A percentile compares a stretch with the other conserved stretches of the same genome.
Evolutionary conservation across 2,113 vertebrate genomes (phyloP).

Genomic region (Ophiodon elongatus): DNA sequence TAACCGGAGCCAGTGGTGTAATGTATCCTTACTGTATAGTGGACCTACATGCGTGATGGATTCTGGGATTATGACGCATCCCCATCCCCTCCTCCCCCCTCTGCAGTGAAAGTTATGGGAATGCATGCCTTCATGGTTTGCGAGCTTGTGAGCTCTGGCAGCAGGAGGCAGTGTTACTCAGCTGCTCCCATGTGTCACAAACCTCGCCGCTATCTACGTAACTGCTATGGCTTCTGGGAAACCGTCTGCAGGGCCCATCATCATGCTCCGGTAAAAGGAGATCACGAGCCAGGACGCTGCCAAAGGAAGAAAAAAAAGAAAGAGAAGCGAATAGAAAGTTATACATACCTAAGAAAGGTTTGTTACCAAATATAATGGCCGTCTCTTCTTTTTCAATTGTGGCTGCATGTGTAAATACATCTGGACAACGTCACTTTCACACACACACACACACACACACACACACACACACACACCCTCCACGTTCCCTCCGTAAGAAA

Average conservation of each 20-base stretch:
- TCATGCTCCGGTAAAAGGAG: constrained; percentile 73
- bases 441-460: constrained; percentile 55
- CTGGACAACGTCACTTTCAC: constrained; percentile 74
- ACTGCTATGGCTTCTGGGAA: constrained; percentile 80
- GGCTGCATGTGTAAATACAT: constrained; percentile 72
- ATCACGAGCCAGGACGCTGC: constrained; percentile 30
- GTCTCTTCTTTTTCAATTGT: constrained; percentile 47
- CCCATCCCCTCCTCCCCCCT: background rate
- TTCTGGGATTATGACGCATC: constrained; percentile 53
- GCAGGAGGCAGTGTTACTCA: constrained; percentile 80
- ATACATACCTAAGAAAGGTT: constrained; percentile 11
- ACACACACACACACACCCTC: constrained; percentile 14
- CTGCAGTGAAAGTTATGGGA: constrained; percentile 22
- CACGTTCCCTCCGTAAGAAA: constrained; percentile 44
- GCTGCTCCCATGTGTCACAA: constrained; percentile 73
- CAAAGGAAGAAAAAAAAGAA: constrained; percentile 45
- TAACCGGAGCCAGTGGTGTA: constrained; percentile 20
- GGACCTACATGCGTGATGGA: constrained; percentile 7
- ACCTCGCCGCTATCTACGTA: constrained; percentile 43
- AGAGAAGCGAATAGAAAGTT: no score
- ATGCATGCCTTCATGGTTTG: constrained; percentile 71
- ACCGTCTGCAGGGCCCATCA: constrained; percentile 49
- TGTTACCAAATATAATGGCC: constrained; percentile 53
- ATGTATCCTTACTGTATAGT: background rate
- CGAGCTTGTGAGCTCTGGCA: constrained; percentile 64